These are phyloP conservation scores for Drosophila quinaria DNA, from an alignment of 2,888 invertebrate species.

Conservation along the genomic window DNA sequence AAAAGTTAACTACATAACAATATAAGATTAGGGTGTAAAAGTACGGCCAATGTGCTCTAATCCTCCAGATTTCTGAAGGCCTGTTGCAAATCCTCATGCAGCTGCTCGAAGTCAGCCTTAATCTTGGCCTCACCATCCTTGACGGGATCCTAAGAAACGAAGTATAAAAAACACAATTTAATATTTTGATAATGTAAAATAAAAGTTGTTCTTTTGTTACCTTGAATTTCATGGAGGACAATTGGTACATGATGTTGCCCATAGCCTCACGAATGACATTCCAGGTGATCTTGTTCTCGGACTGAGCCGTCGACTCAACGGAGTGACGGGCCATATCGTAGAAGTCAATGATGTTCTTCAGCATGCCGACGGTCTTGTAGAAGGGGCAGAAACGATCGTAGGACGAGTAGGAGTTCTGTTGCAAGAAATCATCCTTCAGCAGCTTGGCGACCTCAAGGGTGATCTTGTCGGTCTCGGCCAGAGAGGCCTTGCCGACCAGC, in stretches of 20 bases:
- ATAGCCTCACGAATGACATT: slow-evolving; percentile 98
- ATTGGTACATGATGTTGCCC: slow-evolving; percentile 97
- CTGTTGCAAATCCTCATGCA: slow-evolving; percentile 98
- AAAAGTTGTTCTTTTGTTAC: slow-evolving; percentile 5
- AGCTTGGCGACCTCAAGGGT: slow-evolving; percentile 99
- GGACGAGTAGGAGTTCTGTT: slow-evolving; percentile 98
- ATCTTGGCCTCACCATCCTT: slow-evolving; percentile 99
- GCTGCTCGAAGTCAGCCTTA: slow-evolving; percentile 97
- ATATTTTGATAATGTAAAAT: slow-evolving; percentile 78
- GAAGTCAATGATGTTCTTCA: slow-evolving; percentile 98
- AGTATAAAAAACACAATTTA: neutral
- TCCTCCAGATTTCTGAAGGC: slow-evolving; percentile 99
- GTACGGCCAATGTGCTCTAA: slow-evolving; percentile 87
- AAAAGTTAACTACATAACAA: slow-evolving; percentile 81
- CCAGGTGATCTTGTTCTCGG: slow-evolving; percentile 99
- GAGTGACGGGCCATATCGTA: slow-evolving; percentile 99
- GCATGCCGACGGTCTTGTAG: slow-evolving; percentile 99
- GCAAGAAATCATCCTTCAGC: slow-evolving; percentile 99
- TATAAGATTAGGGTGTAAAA: slow-evolving; percentile 82
- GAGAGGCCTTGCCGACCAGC: slow-evolving; percentile 98
- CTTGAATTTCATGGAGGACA: slow-evolving; percentile 99
- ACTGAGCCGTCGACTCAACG: slow-evolving; percentile 99
- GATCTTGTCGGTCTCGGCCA: slow-evolving; percentile 99
- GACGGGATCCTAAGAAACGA: slow-evolving; percentile 93
- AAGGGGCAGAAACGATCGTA: slow-evolving; percentile 99